phyloP scores from a whole-genome alignment of 2,888 invertebrate genomes.

The Acanthosepion pharaonis region DNA sequence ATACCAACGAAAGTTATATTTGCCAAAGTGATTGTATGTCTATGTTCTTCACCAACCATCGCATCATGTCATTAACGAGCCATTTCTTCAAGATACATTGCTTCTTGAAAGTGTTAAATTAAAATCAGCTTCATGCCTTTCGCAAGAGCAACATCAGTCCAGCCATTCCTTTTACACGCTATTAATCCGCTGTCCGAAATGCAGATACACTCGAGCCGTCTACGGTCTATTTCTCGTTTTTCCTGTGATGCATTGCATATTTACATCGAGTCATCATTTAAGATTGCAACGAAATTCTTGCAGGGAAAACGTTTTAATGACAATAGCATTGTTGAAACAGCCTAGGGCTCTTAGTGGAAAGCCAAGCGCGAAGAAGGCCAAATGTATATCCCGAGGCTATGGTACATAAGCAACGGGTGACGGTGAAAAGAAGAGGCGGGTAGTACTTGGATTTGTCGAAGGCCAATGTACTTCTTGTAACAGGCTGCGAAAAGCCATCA shows the following conservation, averaged over 20 bases:
- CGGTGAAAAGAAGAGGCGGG: background rate
- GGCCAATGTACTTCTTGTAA: background rate
- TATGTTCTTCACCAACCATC: too few relatives aligned
- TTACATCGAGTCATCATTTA: background rate
- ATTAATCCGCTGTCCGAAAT: background rate
- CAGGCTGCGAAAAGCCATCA: background rate
- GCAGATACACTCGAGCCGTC: background rate
- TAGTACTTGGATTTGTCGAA: background rate
- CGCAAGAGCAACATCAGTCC: too few relatives aligned
- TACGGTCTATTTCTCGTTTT: background rate
- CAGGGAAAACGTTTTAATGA: background rate
- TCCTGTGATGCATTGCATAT: background rate
- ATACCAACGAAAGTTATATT: too few relatives aligned
- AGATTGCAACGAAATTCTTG: background rate
- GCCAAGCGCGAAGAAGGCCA: background rate
- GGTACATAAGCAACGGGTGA: background rate
- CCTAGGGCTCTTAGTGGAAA: background rate
- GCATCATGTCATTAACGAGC: too few relatives aligned
- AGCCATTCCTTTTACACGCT: too few relatives aligned
- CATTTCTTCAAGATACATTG: too few relatives aligned
- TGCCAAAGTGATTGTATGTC: too few relatives aligned
- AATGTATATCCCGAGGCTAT: background rate
- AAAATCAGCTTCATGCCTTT: too few relatives aligned
- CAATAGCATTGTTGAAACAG: background rate
- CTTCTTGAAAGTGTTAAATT: too few relatives aligned